Base-by-base conservation (phyloP, 2,888 invertebrate species). In the Hecatera dysodea region DNA sequence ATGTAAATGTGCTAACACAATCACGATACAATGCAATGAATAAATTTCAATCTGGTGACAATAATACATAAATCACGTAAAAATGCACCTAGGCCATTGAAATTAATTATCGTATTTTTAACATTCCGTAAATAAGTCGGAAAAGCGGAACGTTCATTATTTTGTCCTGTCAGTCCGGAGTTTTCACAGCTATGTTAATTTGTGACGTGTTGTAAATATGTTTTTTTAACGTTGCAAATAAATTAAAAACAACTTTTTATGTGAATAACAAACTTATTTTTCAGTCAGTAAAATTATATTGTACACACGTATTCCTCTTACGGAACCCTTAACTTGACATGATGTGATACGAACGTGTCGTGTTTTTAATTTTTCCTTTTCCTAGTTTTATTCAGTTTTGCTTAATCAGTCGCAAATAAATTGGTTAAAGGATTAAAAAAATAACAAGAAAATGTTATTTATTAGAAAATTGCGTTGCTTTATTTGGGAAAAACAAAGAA, bases 371-470 rank as follows among this genome's bases (percentile, higher is more conserved):
- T 46, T 46, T 27, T 48, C 33, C 2, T 24, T 12, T 19, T 5
- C n/a, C 24, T 64, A 36, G 5, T 24, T 48, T 48, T n/a, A 27
- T 27, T 66, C 17, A 15, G 36, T 46, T 48, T 66, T 36, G 17
- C n/a, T n/a, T n/a, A n/a, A n/a, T n/a, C n/a, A n/a, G n/a, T n/a
- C n/a, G n/a, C n/a, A n/a, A n/a, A n/a, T n/a, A n/a, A 63, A 1
- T 42, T 17, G 17, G 17, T 17, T 39, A 6, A n/a, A 3, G 5
- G 12, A 22, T 44, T 64, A 19, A 33, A 44, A 6, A 19, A 33
- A 33, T 19, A 19, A 44, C 11, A 29, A 57, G 11, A 63, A 33
- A 29, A 33, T 19, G 11, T 15, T 63, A 22, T 29, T 62, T 3
- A 24, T 22, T 19, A 19, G 6, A 44, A 19, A 36, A 36, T 36